Base-by-base conservation (phyloP, 2,888 invertebrate species). In the Pteria penguin region DNA sequence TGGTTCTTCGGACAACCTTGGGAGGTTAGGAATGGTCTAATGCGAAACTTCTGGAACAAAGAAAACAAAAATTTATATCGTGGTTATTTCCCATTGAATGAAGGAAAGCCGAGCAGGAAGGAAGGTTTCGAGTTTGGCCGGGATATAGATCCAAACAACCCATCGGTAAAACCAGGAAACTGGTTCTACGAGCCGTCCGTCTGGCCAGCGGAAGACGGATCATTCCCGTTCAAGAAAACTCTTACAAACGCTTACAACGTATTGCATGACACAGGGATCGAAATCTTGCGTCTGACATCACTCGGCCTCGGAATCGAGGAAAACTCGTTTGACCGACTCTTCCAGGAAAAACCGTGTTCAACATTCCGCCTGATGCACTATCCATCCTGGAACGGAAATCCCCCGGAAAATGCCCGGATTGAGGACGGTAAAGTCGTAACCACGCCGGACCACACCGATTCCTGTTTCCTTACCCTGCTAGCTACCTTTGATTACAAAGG, bases 61-160 rank as follows among this genome's bases (percentile, higher is more conserved):
- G 81, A 82, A 54, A 84, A 81, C 58, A 78, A 75, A 18, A 86
- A 86, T 65, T 29, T 83, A 3, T 87, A 85, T 69, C 76, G 87
- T 5, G 87, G 87, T 2, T 87, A 84, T 45, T 87, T 86, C 66
- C 87, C 87, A 0, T 79, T 85, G 0, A 82, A 83, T 14, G 65
- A 72, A 22, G 83, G 78, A 1, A 84, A 85, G 60, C 80, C 80
- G 11, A 84, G 83, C 36, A 72, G 80, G 33, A 87, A 87, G 45
- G 86, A 87, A 62, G 87, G 84, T 4, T 86, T 84, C 76, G 87
- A 86, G 69, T 82, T 76, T 68, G 84, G 73, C 2, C 63, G 80
- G 27, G 84, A 82, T 65, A 75, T 82, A 24, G 70, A 70, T 31
- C 67, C 73, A 27, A 72, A 66, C 45, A 80, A 82, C 60, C 67